These are phyloP conservation scores for Lepeophtheirus salmonis DNA, from an alignment of 1,140 invertebrate genomes.

Conservation along the genomic window DNA sequence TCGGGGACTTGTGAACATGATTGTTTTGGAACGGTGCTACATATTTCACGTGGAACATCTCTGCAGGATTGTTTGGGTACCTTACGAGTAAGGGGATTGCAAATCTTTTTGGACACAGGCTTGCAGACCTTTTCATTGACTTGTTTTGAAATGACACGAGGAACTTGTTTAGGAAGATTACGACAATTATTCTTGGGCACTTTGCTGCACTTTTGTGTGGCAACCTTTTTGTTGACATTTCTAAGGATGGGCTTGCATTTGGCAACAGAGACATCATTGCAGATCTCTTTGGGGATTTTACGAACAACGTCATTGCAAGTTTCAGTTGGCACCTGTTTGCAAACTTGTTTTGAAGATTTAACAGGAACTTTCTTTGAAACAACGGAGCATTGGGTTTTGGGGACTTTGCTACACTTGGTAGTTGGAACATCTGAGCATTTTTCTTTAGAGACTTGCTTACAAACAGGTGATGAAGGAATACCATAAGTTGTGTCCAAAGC, in stretches of 20 bases:
- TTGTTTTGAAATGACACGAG: background rate
- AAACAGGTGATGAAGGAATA: background rate
- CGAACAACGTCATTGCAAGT: conserved; percentile 1
- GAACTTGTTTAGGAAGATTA: conserved; percentile 12
- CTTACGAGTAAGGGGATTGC: conserved; percentile 3
- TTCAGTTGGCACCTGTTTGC: background rate
- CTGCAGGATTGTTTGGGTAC: conserved; percentile 12
- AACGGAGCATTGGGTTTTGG: background rate
- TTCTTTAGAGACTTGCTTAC: background rate
- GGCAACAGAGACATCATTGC: background rate
- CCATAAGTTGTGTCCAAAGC: conserved; percentile 2
- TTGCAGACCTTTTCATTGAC: conserved; percentile 3
- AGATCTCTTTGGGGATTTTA: conserved; percentile 1
- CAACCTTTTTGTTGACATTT: conserved; percentile 9
- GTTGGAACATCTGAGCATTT: background rate
- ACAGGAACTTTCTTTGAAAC: background rate
- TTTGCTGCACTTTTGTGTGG: background rate
- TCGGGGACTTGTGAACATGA: conserved; percentile 2
- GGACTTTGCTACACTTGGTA: background rate
- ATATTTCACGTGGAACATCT: conserved; percentile 8
- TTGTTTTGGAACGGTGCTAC: conserved; percentile 5
- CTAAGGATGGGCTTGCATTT: conserved; percentile 3
- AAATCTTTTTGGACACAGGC: conserved; percentile 6
- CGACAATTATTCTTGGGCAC: conserved; percentile 10
- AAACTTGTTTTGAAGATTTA: conserved; percentile 1